These are phyloP conservation scores for Drosophila formosana DNA, from an alignment of 2,888 invertebrate species.

Conservation along the genomic window DNA sequence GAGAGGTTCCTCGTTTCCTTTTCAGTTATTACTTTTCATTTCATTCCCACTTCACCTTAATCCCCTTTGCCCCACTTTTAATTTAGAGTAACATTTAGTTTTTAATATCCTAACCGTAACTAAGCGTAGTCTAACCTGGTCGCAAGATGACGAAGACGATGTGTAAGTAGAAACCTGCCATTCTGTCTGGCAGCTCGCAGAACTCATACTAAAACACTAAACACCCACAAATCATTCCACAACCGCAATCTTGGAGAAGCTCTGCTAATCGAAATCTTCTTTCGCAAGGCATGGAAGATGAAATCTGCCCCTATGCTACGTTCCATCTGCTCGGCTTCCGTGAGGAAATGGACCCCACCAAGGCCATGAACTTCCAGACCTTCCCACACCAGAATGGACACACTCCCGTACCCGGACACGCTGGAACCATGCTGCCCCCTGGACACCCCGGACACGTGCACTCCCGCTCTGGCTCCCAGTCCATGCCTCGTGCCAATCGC, in stretches of 20 bases:
- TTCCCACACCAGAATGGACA: slow-evolving; percentile 91
- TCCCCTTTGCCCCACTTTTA: slow-evolving; percentile 10
- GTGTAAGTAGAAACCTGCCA: slow-evolving; percentile 63
- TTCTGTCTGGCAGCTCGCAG: slow-evolving; percentile 12
- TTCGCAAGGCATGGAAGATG: slow-evolving; percentile 94
- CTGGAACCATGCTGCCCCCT: slow-evolving; percentile 93
- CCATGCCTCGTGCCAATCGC: slow-evolving; percentile 92
- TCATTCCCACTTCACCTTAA: slow-evolving; percentile 13
- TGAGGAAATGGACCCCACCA: slow-evolving; percentile 97
- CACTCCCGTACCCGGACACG: slow-evolving; percentile 89
- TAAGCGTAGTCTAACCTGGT: slow-evolving; percentile 59
- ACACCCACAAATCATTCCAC: slow-evolving; percentile 13
- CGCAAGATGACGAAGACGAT: slow-evolving; percentile 40
- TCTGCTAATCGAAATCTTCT: slow-evolving; percentile 46
- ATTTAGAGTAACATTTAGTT: slow-evolving; percentile 15
- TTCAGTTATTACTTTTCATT: slow-evolving; percentile 29
- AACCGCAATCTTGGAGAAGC: neutral
- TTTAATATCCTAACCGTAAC: slow-evolving; percentile 34
- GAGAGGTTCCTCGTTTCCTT: slow-evolving; percentile 46
- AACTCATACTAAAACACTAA: slow-evolving; percentile 72
- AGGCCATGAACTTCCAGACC: slow-evolving; percentile 95
- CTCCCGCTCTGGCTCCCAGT: slow-evolving; percentile 94
- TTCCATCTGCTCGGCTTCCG: slow-evolving; percentile 98
- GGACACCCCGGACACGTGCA: slow-evolving; percentile 92
- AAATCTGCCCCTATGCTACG: slow-evolving; percentile 98